Evolutionary conservation across 2,888 invertebrate genomes (phyloP), one percentile per base, ranked within the genome.

Genomic region (Oscheius sp.): DNA sequence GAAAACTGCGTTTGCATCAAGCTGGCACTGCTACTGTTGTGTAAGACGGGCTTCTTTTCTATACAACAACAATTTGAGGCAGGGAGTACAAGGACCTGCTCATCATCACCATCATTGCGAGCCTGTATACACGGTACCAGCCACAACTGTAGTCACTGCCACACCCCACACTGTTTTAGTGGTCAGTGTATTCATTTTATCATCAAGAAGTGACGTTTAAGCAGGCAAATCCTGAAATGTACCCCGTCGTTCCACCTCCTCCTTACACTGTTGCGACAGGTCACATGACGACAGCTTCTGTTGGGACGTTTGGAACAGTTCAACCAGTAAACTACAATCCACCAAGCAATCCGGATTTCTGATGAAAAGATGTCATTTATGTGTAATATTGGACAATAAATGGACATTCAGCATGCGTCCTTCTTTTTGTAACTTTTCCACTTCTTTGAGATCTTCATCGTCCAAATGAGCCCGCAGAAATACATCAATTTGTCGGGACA

Each of bases 281-380:
- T 32, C 59, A 35, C 2, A 48, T 10, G 10, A 10, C 37, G 13
- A 63, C 48, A 9, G 21, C 47, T 21, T 11, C 63, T 7, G 33
- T 63, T 29, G n/a, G 5, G 7, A 4, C 42, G 4, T n/a, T 63
- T 29, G 50, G 47, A n/a, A n/a, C 42, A 37, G 68, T 55, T 21
- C 68, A 68, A n/a, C 68, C 53, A 29, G 29, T 68, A 1, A 53
- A 68, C 55, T 55, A 37, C 68, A 68, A 68, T 37, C 68, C 68
- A 2, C 68, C 68, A 32, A 33, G 21, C 37, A 68, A 68, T 55
- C 68, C 68, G 37, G 55, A 53, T 11, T 68, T 53, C 42, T 68
- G 35, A 68, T 47, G 3, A 50, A 2, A 29, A 51, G 2, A 50
- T 66, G 63, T 63, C 63, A 63, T 63, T 63, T 50, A 13, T 60